Evolutionary conservation across 2,888 invertebrate species (phyloP).

Genomic region (Sclerodermus sp.): DNA sequence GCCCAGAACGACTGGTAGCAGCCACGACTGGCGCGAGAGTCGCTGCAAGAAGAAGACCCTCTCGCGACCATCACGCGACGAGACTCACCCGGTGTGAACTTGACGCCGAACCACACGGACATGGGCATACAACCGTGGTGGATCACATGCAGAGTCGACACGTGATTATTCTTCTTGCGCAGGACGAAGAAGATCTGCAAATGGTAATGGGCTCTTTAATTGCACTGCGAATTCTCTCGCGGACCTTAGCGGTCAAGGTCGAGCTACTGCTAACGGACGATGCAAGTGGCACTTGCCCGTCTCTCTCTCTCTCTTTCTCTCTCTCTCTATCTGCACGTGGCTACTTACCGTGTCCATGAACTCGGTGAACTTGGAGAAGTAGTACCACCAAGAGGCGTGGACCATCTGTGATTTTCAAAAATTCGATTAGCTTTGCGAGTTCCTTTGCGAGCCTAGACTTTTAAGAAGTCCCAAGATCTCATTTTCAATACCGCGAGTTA

Average conservation of each 20-base stretch:
- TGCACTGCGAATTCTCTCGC: not conserved
- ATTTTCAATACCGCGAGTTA: too few relatives aligned
- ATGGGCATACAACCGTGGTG: slow-evolving; percentile 98
- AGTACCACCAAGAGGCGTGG: slow-evolving; percentile 93
- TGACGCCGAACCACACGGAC: slow-evolving; percentile 96
- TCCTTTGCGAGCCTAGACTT: not conserved
- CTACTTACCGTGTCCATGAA: slow-evolving; percentile 90
- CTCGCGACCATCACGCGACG: too few relatives aligned
- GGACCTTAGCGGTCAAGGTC: not conserved
- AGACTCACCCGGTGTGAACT: slow-evolving; percentile 87
- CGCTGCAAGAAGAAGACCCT: too few relatives aligned
- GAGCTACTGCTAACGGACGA: too few relatives aligned
- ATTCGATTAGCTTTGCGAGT: slow-evolving; percentile 14
- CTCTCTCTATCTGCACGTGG: not conserved
- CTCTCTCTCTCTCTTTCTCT: not conserved
- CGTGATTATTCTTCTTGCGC: slow-evolving; percentile 91
- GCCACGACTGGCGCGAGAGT: too few relatives aligned
- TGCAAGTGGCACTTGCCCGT: too few relatives aligned
- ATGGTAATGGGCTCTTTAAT: not conserved
- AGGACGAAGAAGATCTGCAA: slow-evolving; percentile 88
- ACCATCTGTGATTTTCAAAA: slow-evolving; percentile 74
- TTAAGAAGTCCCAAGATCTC: not conserved
- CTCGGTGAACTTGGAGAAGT: slow-evolving; percentile 94
- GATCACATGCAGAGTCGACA: slow-evolving; percentile 91
- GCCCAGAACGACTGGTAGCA: too few relatives aligned